Percentiles rank a stretch among this genome's conserved stretches.
Conservation (phyloP, 2,797 vertebrate genomes). For the Syngnathus acus region DNA sequence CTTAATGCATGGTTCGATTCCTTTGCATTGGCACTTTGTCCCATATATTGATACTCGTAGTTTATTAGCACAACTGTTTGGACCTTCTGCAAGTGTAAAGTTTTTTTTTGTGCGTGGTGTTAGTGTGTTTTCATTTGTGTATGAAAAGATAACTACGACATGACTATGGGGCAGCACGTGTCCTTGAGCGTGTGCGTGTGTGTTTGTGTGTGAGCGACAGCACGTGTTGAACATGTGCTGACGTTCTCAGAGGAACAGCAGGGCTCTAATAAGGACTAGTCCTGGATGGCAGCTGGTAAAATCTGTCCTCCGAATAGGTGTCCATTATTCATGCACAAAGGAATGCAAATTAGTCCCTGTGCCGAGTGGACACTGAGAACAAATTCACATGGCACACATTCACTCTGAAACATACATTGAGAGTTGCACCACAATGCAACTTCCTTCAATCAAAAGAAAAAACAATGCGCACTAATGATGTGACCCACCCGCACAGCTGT, state of each 20-base stretch:
- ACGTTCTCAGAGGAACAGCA: slow-evolving; percentile 97
- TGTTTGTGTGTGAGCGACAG: slow-evolving; percentile 49
- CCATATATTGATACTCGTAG: slow-evolving; percentile 21
- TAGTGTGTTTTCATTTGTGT: slow-evolving; percentile 56
- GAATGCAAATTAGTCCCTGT: slow-evolving; percentile 97
- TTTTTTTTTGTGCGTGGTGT: slow-evolving; percentile 36
- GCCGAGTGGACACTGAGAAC: slow-evolving; percentile 95
- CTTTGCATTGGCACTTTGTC: slow-evolving; percentile 19
- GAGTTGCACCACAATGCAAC: slow-evolving; percentile 71
- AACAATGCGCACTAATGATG: slow-evolving; percentile 61
- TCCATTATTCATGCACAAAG: slow-evolving; percentile 96
- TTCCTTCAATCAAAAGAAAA: slow-evolving; percentile 65
- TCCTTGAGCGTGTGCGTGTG: slow-evolving; percentile 51
- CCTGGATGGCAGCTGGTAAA: slow-evolving; percentile 99
- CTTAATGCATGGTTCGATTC: background rate
- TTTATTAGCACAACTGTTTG: slow-evolving; percentile 23
- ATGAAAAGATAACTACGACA: slow-evolving; percentile 47
- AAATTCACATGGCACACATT: slow-evolving; percentile 89
- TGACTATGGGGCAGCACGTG: slow-evolving; percentile 48
- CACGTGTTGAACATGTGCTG: slow-evolving; percentile 91
- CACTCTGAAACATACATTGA: slow-evolving; percentile 59
- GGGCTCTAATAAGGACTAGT: slow-evolving; percentile 92
- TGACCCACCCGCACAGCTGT: slow-evolving; percentile 63
- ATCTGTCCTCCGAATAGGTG: slow-evolving; percentile 88
- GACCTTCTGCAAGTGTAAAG: slow-evolving; percentile 29